Base-by-base conservation (phyloP, 1,140 invertebrate genomes). In the Palaemon carinicauda region DNA sequence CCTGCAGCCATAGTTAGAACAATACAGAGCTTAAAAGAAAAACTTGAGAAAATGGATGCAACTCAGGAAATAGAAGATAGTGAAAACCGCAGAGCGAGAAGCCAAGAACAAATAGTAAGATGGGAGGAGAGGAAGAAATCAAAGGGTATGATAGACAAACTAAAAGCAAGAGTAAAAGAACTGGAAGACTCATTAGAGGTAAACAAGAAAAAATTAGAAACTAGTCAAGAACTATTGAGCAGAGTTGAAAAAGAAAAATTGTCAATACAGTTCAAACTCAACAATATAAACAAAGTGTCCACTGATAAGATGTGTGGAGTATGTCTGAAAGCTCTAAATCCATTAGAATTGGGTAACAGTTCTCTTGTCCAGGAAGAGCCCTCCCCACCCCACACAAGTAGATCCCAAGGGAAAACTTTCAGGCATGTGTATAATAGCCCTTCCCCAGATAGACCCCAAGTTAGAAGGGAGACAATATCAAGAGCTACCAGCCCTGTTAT, bases 41-140 rank as follows among this genome's bases (percentile, higher is more conserved):
- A 81, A 31, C 53, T 84, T 21, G 81, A 88, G 65, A 80, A 81
- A 74, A 88, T 85, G 78, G 54, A 81, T 52, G 85, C n/a, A 12
- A 69, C 71, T 19, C n/a, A 77, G 27, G 85, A 87, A 81, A 21
- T 80, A 10, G 19, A 85, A 54, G 77, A 84, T 17, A 88, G 24
- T 73, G 60, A 84, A 29, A 74, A 21, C 33, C 79, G 79, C 21
- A 78, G 74, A 54, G 78, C 87, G 19, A 53, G 41, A n/a, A 80
- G 33, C 31, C 81, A 88, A 52, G 82, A 88, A 60, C 75, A 77
- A 15, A 53, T 88, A 24, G 80, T 80, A 4, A 80, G 82, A 31
- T 88, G 87, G 87, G 87, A 88, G 24, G 87, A 84, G 21, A 74
- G 82, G 50, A 88, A 88, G 69, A 88, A 88, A 74, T 29, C 85